These are phyloP conservation scores for Etia nguti DNA, from an alignment of 2,113 vertebrate species.

Conservation along the genomic window DNA sequence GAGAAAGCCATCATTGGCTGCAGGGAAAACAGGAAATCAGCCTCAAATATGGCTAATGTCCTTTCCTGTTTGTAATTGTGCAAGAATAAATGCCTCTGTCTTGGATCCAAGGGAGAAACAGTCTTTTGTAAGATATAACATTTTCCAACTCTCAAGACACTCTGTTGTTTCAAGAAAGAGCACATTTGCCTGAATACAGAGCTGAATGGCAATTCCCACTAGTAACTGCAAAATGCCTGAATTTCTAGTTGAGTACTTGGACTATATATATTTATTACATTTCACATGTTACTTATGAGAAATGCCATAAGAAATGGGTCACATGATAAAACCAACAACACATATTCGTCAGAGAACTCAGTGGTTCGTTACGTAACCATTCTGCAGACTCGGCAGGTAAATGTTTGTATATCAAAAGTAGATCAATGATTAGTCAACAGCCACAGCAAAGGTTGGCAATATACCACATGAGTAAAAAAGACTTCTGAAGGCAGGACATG, in stretches of 20 bases:
- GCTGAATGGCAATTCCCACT: neutral
- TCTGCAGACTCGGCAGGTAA: conserved; percentile 5
- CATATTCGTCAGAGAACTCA: neutral
- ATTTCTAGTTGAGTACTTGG: conserved; percentile 10
- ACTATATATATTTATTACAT: conserved; percentile 19
- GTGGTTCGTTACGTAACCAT: neutral
- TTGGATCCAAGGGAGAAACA: conserved; percentile 56
- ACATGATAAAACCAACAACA: neutral
- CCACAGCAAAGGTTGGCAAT: conserved; percentile 13
- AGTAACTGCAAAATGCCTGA: neutral
- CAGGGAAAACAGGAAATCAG: conserved; percentile 43
- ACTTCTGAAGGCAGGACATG: neutral
- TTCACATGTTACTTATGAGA: conserved; percentile 30
- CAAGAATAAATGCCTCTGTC: conserved; percentile 63
- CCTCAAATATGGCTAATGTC: conserved; percentile 45
- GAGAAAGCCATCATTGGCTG: conserved; percentile 27
- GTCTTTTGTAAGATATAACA: neutral
- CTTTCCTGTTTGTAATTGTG: conserved; percentile 62
- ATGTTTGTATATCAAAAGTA: conserved; percentile 32
- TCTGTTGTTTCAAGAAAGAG: neutral
- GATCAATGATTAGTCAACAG: conserved; percentile 8
- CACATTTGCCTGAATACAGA: neutral
- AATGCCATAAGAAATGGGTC: conserved; percentile 14
- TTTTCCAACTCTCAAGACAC: conserved; percentile 12
- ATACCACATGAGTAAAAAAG: conserved; percentile 10